phyloP scores from a whole-genome alignment of 1,140 invertebrate genomes.

The Popillia japonica region DNA sequence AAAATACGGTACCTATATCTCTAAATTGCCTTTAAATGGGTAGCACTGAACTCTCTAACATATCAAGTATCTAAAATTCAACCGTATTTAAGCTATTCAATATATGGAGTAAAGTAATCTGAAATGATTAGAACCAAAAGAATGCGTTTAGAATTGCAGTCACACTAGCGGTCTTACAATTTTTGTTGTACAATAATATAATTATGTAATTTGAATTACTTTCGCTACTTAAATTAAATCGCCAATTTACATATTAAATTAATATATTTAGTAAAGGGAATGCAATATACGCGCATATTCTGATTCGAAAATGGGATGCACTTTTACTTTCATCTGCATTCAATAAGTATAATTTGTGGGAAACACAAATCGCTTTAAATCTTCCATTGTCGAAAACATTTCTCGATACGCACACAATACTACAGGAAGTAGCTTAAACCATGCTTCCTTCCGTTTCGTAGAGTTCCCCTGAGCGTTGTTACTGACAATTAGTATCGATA shows the following conservation, averaged over 20 bases:
- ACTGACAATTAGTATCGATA: neutral
- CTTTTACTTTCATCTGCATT: neutral
- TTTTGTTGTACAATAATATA: neutral
- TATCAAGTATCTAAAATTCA: neutral
- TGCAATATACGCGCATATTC: no score
- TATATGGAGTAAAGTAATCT: neutral
- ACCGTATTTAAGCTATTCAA: neutral
- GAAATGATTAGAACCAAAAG: neutral
- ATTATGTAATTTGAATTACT: no score
- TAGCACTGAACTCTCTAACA: neutral
- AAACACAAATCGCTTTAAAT: neutral
- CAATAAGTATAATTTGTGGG: slow-evolving; percentile 2
- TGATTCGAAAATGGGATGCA: no score
- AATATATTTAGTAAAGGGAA: no score
- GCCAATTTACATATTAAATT: no score
- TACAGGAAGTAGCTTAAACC: slow-evolving; percentile 29
- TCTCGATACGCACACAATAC: neutral
- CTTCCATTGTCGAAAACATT: neutral
- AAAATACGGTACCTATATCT: neutral
- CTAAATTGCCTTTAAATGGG: neutral
- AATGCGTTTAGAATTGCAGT: neutral
- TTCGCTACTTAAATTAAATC: no score
- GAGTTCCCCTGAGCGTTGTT: neutral
- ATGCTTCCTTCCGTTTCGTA: slow-evolving; percentile 35
- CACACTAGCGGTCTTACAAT: neutral